phyloP scores from a whole-genome alignment of 2,113 vertebrate species.

The Tiliqua scincoides region DNA sequence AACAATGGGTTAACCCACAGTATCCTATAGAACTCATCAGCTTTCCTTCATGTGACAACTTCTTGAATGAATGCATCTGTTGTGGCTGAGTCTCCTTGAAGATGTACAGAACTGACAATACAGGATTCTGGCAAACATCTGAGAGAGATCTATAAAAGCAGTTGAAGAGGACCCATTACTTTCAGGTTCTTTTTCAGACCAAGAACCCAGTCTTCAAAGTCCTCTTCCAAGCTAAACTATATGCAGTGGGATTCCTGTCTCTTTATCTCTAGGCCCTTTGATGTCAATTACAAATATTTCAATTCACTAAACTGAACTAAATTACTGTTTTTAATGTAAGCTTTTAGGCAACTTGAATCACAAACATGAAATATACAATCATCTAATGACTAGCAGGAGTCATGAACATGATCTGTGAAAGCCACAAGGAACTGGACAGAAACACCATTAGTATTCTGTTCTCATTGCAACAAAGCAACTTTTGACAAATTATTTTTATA shows the following conservation, averaged over 20 bases:
- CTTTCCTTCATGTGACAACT: constrained; percentile 16
- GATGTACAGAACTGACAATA: background rate
- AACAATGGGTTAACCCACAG: background rate
- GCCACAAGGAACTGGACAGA: constrained; percentile 18
- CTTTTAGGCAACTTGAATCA: background rate
- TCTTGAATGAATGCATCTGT: background rate
- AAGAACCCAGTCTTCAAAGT: background rate
- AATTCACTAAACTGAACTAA: background rate
- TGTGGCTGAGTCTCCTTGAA: background rate
- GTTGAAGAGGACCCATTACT: rapidly evolving
- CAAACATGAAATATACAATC: background rate
- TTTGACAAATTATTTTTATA: constrained; percentile 32
- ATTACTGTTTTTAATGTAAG: background rate
- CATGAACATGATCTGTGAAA: background rate
- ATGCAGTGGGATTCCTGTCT: background rate
- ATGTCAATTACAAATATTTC: background rate
- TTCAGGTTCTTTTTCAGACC: background rate
- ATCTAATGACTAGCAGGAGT: background rate
- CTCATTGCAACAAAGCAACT: background rate
- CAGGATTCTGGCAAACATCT: background rate
- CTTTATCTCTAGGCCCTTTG: background rate
- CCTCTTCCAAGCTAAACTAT: background rate
- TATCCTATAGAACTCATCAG: background rate
- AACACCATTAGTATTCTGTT: background rate
- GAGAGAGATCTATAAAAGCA: background rate